Percentiles rank a stretch among this genome's conserved stretches.
Evolutionary conservation across 1,140 invertebrate genomes (phyloP).

Genomic region (Dufourea novaeangliae): DNA sequence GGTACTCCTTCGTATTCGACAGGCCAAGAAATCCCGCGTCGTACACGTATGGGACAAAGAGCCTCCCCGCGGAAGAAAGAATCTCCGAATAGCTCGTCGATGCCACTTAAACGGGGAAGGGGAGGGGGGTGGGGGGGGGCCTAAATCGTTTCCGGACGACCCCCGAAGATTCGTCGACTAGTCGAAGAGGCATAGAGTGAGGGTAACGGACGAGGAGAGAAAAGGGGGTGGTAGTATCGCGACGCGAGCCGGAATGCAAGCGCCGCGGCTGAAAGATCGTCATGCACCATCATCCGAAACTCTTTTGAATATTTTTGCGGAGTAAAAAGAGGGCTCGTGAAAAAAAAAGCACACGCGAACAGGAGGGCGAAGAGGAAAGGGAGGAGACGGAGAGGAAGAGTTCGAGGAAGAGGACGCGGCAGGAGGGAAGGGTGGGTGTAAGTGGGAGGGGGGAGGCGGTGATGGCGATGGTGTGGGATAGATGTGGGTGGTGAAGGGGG

Average conservation of each 20-base stretch:
- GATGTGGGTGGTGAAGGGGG: slow-evolving; percentile 48
- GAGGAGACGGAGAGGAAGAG: background rate
- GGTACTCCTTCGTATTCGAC: background rate
- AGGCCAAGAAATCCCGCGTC: slow-evolving; percentile 13
- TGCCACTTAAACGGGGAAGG: slow-evolving; percentile 38
- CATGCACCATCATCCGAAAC: slow-evolving; percentile 64
- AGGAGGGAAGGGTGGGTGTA: background rate
- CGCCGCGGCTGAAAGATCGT: slow-evolving; percentile 58
- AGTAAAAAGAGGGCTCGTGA: slow-evolving; percentile 60
- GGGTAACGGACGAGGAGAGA: slow-evolving; percentile 4
- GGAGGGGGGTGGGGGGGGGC: background rate
- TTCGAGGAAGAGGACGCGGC: background rate
- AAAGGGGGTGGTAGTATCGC: slow-evolving; percentile 5
- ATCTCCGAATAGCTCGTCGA: slow-evolving; percentile 24
- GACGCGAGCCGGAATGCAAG: slow-evolving; percentile 41
- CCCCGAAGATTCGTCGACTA: background rate
- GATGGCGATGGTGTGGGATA: slow-evolving; percentile 50
- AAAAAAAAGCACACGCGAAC: slow-evolving; percentile 45
- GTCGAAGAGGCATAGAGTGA: background rate
- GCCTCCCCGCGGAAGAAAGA: background rate
- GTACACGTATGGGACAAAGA: background rate
- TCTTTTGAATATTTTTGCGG: slow-evolving; percentile 68
- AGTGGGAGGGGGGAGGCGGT: slow-evolving; percentile 26
- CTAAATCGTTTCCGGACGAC: slow-evolving; percentile 39
- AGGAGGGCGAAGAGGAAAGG: slow-evolving; percentile 30